Conservation (phyloP, 2,113 vertebrate genomes). For the Marmota monax region DNA sequence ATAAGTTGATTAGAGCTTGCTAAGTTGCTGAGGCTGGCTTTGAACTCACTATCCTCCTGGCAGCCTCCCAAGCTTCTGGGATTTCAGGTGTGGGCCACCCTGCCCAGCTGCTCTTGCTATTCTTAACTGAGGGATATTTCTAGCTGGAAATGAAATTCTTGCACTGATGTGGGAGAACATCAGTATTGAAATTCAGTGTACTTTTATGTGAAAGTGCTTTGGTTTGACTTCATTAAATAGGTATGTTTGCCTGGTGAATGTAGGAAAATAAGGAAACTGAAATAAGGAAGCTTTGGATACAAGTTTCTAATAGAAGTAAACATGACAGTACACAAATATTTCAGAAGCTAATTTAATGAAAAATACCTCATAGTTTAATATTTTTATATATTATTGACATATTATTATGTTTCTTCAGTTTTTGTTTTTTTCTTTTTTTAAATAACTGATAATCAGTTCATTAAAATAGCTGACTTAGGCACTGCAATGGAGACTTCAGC, state of each 20-base stretch:
- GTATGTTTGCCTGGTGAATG: neutral
- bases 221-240: conserved; percentile 3
- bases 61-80: no score
- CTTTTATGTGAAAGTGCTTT: neutral
- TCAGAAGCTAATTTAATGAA: conserved; percentile 32
- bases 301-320: conserved; percentile 33
- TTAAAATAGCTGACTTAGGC: no score
- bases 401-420: conserved; percentile 20
- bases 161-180: neutral
- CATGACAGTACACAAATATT: neutral
- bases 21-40: no score
- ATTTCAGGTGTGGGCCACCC: no score
- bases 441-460: no score
- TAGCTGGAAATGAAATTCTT: neutral
- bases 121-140: conserved; percentile 4
- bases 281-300: neutral
- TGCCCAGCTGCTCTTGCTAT: neutral
- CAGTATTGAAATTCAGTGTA: neutral
- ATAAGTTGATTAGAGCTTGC: no score
- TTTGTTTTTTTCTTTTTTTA: neutral
- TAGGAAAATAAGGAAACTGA: conserved; percentile 1
- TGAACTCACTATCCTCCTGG: no score
- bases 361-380: neutral
- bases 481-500: no score
- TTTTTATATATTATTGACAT: neutral